Conservation (phyloP, 2,113 vertebrate genomes). For the Tursiops truncatus region DNA sequence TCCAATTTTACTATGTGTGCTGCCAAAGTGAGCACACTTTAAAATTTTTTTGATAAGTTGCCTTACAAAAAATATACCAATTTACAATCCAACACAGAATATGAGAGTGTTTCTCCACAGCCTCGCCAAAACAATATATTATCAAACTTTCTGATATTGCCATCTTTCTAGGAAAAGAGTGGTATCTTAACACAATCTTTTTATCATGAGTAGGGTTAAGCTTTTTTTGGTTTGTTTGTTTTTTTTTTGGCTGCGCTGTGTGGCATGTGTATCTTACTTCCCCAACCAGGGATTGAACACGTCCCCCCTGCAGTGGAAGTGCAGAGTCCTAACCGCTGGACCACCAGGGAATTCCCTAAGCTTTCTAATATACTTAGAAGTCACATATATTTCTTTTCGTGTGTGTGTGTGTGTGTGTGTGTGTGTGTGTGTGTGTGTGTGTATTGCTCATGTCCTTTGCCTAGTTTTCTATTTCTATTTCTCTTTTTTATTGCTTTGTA, state of each 20-base stretch:
- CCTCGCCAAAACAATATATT: neutral
- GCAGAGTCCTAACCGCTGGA: neutral
- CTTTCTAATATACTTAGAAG: neutral
- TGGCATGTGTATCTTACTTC: neutral
- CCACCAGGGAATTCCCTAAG: neutral
- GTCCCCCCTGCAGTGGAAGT: neutral
- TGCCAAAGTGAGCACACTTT: neutral
- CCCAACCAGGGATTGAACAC: neutral
- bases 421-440: neutral
- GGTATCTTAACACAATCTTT: neutral
- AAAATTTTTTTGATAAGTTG: neutral
- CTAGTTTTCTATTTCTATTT: neutral
- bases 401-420: neutral
- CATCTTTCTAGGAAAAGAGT: constrained; percentile 15
- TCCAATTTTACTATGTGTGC: neutral
- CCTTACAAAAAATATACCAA: neutral
- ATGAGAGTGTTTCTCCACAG: neutral
- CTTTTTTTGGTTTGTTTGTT: neutral
- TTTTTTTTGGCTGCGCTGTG: neutral
- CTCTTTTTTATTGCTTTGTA: neutral
- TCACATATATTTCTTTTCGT: neutral
- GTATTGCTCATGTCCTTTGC: neutral
- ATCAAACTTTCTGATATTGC: neutral
- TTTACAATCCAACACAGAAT: neutral
- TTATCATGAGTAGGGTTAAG: neutral